Evolutionary conservation across 2,797 vertebrate genomes (phyloP).

Genomic region (Ibycter americanus): DNA sequence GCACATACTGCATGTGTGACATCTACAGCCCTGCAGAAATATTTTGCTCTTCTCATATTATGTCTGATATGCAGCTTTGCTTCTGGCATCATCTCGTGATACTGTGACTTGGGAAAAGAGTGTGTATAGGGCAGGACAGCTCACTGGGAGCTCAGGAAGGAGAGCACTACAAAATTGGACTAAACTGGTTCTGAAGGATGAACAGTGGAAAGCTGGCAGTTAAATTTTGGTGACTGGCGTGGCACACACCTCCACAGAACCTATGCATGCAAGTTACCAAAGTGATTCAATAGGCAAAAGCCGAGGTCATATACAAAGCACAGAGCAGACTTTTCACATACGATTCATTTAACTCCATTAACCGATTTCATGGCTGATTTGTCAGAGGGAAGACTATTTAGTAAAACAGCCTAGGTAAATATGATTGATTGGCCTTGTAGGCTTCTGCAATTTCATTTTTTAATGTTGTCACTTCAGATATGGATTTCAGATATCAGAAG

Average conservation of each 20-base stretch:
- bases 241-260: not conserved
- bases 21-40: not conserved
- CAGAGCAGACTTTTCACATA: not conserved
- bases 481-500: not conserved
- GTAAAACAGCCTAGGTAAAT: not conserved
- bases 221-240: not conserved
- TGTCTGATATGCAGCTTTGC: not conserved
- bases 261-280: not conserved
- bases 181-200: not conserved
- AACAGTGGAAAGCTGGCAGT: not conserved
- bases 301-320: not conserved
- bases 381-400: not conserved
- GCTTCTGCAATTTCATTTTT: not conserved
- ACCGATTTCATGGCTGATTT: not conserved
- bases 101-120: not conserved
- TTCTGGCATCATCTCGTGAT: not conserved
- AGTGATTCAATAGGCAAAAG: not conserved
- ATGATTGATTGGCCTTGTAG: not conserved
- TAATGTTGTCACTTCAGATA: not conserved
- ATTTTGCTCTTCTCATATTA: not conserved
- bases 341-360: not conserved
- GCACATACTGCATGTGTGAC: not conserved
- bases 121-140: not conserved
- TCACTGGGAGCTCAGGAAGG: not conserved
- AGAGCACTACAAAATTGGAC: not conserved